phyloP scores from a whole-genome alignment of 1,140 invertebrate genomes.

The Galendromus occidentalis region DNA sequence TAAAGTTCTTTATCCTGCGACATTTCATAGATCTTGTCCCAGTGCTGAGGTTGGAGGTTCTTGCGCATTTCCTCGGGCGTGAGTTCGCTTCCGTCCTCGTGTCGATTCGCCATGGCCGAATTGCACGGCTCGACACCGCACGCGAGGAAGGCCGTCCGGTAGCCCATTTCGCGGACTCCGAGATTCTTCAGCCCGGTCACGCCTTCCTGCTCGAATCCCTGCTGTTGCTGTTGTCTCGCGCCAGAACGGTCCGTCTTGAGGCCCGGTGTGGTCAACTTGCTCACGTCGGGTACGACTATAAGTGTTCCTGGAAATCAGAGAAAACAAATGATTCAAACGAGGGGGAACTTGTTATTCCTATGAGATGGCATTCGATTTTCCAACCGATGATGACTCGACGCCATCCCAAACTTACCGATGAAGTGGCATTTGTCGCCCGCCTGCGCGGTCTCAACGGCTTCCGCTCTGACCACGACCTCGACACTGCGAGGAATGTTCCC shows the following conservation, averaged over 20 bases:
- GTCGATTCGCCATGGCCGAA: conserved; percentile 35
- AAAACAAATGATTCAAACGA: neutral
- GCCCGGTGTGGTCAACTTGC: conserved; percentile 61
- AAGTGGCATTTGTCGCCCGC: conserved; percentile 81
- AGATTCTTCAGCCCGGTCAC: conserved; percentile 74
- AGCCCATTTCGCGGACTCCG: conserved; percentile 85
- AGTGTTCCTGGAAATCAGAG: conserved; percentile 44
- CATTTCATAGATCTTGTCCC: conserved; percentile 94
- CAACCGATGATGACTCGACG: no score
- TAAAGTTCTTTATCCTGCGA: conserved; percentile 78
- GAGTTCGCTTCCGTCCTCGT: conserved; percentile 34
- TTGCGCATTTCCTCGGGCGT: conserved; percentile 77
- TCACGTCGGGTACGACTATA: conserved; percentile 92
- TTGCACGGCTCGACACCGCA: conserved; percentile 73
- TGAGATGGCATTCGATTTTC: neutral
- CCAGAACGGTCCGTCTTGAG: conserved; percentile 27
- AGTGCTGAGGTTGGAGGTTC: conserved; percentile 83
- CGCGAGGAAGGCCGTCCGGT: conserved; percentile 81
- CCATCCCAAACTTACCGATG: conserved; percentile 33
- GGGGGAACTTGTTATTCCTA: neutral
- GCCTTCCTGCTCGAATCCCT: conserved; percentile 59
- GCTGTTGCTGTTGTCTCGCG: conserved; percentile 42
- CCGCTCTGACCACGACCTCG: conserved; percentile 85
- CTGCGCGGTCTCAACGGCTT: conserved; percentile 89
- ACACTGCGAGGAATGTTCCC: conserved; percentile 88